Conservation (phyloP, 2,113 vertebrate genomes). For the Gorsachius goisagi region DNA sequence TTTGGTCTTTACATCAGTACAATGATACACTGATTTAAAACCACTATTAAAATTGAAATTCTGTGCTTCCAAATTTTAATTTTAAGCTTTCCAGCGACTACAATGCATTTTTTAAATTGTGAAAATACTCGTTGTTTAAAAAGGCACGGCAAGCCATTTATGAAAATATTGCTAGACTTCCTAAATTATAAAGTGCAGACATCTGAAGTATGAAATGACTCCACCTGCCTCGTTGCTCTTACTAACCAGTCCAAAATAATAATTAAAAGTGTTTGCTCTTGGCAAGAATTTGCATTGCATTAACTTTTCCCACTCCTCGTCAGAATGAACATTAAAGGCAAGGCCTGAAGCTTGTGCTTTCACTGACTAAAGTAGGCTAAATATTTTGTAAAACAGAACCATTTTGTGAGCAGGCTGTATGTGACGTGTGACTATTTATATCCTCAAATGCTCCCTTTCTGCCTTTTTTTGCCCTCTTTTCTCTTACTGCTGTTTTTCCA, state of each 20-base stretch:
- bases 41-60: not conserved
- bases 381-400: not conserved
- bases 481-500: not conserved
- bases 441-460: not conserved
- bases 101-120: not conserved
- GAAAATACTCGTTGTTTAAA: not conserved
- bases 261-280: constrained; percentile 34
- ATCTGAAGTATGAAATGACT: constrained; percentile 22
- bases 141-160: not conserved
- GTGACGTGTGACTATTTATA: not conserved
- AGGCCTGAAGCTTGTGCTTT: constrained; percentile 9
- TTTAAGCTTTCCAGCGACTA: not conserved
- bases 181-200: constrained; percentile 47
- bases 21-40: not conserved
- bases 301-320: constrained; percentile 41
- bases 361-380: constrained; percentile 2
- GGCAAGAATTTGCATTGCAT: constrained; percentile 47
- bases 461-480: not conserved
- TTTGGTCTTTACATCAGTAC: not conserved
- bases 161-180: constrained; percentile 29
- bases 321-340: constrained; percentile 23
- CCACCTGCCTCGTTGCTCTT: constrained; percentile 20
- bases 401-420: not conserved
- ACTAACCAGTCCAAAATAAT: constrained; percentile 37
- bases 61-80: not conserved